A percentile compares a stretch with the other conserved stretches of the same genome.
phyloP scores from a whole-genome alignment of 2,113 vertebrate species.

The Nematolebias whitei region DNA sequence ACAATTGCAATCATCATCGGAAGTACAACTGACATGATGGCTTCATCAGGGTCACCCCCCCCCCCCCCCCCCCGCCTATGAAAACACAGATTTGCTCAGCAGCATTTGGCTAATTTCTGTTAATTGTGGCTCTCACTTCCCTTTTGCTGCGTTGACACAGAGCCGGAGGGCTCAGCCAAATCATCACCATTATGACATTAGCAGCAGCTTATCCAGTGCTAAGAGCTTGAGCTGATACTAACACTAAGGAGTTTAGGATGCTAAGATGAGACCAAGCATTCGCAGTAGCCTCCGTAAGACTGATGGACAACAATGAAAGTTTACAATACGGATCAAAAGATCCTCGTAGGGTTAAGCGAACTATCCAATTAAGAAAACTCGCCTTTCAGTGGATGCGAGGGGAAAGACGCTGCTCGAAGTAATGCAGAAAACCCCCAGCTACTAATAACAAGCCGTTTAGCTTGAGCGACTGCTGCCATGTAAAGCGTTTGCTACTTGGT shows the following conservation, averaged over 20 bases:
- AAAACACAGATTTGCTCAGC: constrained; percentile 55
- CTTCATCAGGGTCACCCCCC: constrained; percentile 51
- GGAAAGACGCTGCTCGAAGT: constrained; percentile 49
- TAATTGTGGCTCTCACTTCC: constrained; percentile 74
- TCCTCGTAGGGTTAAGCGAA: constrained; percentile 71
- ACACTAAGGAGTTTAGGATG: constrained; percentile 81
- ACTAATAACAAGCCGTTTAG: constrained; percentile 71
- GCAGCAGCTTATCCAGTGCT: constrained; percentile 79
- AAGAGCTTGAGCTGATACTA: constrained; percentile 81
- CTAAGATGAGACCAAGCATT: constrained; percentile 76
- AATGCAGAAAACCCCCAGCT: constrained; percentile 51
- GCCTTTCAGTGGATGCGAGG: constrained; percentile 57
- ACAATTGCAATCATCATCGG: constrained; percentile 28
- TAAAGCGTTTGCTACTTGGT: constrained; percentile 63
- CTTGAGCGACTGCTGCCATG: constrained; percentile 60
- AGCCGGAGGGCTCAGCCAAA: constrained; percentile 76
- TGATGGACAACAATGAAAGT: constrained; percentile 78
- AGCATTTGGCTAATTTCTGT: constrained; percentile 75
- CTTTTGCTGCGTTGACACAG: constrained; percentile 72
- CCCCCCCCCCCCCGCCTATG: constrained; percentile 58
- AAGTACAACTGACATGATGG: constrained; percentile 44
- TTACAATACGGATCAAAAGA: constrained; percentile 77
- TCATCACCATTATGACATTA: constrained; percentile 82
- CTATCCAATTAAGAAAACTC: constrained; percentile 73
- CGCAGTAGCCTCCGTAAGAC: constrained; percentile 68